Evolutionary conservation across 2,797 vertebrate species (phyloP).

Genomic region (Euthynnus affinis): DNA sequence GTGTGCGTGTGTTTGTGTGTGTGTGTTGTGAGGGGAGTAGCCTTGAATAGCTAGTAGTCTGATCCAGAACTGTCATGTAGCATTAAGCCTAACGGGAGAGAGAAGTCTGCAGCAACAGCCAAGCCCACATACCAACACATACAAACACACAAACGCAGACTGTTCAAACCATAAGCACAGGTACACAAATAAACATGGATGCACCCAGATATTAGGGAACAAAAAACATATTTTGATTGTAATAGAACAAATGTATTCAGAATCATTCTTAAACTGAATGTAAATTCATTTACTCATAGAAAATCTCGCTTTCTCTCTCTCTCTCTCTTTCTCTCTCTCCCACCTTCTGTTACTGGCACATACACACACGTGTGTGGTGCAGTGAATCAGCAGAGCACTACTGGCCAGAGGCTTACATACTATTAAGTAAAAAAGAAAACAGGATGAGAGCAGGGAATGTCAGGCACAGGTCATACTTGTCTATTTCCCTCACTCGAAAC

Average conservation of each 20-base stretch:
- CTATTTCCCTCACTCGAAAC: slow-evolving; percentile 50
- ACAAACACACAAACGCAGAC: slow-evolving; percentile 14
- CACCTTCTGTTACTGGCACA: neutral
- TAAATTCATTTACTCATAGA: neutral
- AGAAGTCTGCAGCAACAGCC: slow-evolving; percentile 60
- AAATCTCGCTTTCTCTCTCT: no score
- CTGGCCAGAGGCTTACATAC: slow-evolving; percentile 61
- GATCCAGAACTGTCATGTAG: slow-evolving; percentile 84
- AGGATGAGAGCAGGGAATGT: slow-evolving; percentile 44
- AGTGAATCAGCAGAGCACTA: slow-evolving; percentile 56
- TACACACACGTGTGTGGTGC: neutral
- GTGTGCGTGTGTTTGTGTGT: slow-evolving; percentile 25
- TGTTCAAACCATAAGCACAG: slow-evolving; percentile 17
- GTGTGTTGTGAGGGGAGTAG: slow-evolving; percentile 48
- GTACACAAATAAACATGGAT: slow-evolving; percentile 30
- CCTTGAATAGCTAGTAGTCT: slow-evolving; percentile 78
- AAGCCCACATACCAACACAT: slow-evolving; percentile 18
- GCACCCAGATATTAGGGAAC: neutral
- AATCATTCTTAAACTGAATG: neutral
- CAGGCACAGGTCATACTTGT: slow-evolving; percentile 50
- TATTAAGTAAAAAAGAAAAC: slow-evolving; percentile 47
- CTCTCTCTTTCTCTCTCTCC: no score
- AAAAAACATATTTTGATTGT: slow-evolving; percentile 5
- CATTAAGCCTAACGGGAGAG: slow-evolving; percentile 72
- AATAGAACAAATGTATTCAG: neutral